Base-by-base conservation (phyloP, 2,888 invertebrate genomes). In the Elegia similella region DNA sequence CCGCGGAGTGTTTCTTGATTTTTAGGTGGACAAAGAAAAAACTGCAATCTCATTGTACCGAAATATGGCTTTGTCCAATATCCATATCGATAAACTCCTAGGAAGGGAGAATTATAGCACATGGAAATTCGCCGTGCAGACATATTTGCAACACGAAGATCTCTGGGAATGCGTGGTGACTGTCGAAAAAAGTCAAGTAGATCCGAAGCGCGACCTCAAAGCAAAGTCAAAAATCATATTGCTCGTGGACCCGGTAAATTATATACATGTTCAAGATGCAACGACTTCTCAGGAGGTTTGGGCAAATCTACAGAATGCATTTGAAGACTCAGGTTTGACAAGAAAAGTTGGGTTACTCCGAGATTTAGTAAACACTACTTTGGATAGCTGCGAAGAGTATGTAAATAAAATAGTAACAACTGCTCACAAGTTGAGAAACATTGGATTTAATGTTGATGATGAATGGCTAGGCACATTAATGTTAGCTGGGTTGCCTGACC, bases 251-350 rank as follows among this genome's bases (percentile, higher is more conserved):
- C 43, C 43, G 2, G 30, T 59, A 1, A 63, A 63, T 23, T 67
- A 63, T 16, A 52, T 62, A 0, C 65, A 66, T 17, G 56, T 66
- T 10, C 58, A 66, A 60, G 57, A 62, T 1, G 60, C 62, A 1
- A 58, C 48, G 30, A 58, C 62, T 1, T 58, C 65, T 0, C 62
- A 59, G 52, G 59, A 63, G 44, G 61, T 64, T 8, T 63, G 65
- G 65, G 7, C 52, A 2, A 63, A 61, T 48, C 10, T 64, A 1
- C 12, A 34, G 5, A 59, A 52, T 38, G 66, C 64, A 10, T 69
- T 66, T 42, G 64, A 68, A 13, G 69, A 66, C 53, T 56, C 52
- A 7, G 62, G 64, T 5, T 42, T 66, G 30, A 62, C 65, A 32
- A 47, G 65, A 0, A 48, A 47, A 50, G 64, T 68, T 1, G 43